Evolutionary conservation across 2,888 invertebrate genomes (phyloP), one percentile per base, ranked within the genome.

Genomic region (Cecidostiba fungosa): DNA sequence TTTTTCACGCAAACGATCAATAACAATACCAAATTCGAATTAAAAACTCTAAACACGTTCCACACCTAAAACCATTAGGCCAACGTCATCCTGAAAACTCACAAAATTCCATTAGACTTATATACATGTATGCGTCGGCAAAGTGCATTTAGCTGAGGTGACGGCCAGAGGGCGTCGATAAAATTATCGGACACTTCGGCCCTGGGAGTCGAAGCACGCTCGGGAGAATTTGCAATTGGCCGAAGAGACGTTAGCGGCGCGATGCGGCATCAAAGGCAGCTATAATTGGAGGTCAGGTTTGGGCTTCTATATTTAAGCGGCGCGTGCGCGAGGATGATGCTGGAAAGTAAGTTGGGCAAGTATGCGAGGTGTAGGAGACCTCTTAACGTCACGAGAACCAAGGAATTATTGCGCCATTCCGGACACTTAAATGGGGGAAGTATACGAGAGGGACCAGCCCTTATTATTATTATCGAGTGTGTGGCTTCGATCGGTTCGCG

Each of bases 341-440:
- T 23, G 32, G 47, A 36, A 69, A 69, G 69, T 77, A 43, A 32
- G 32, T 84, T 73, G 62, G 59, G 66, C 32, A 79, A 77, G 72
- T 72, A 70, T 83, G 62, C 43, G 72, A 32, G 74, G 3, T 50
- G 16, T 39, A 78, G 70, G 90, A 91, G 90, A 90, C 90, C 92
- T 92, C 92, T 92, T 92, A 92, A 91, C 91, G 92, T 92, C 92
- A 92, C 91, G 92, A 91, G 90, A 91, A 91, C 90, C 54, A 90
- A 91, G 91, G 91, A 92, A 92, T 92, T 92, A 92, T 92, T 92
- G 91, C 92, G 89, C 92, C 92, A 92, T 92, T 92, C 91, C 90
- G 92, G 92, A 92, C 92, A 92, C 92, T 92, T 92, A 92, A 59
- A 69, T 29, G 91, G 91, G 39, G 19, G 36, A 69, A 70, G 92